These are phyloP conservation scores for Holacanthus passer DNA, from an alignment of 2,113 vertebrate species.

Conservation along the genomic window DNA sequence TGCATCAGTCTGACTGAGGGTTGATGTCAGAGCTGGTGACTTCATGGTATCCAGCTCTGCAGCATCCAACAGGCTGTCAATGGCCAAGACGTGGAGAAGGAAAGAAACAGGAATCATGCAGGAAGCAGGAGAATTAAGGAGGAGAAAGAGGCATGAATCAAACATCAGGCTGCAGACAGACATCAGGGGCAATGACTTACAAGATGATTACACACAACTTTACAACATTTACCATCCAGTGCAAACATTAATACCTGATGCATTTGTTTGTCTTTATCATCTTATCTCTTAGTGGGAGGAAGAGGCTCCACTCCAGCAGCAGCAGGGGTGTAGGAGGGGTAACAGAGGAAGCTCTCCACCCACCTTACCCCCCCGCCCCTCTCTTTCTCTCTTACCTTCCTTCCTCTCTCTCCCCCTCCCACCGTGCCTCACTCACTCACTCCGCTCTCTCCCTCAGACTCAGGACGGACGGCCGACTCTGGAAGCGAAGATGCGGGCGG, in stretches of 20 bases:
- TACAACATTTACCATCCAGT: no score
- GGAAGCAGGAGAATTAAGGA: neutral
- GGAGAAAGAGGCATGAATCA: neutral
- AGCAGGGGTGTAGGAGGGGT: conserved; percentile 43
- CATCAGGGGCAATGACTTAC: neutral
- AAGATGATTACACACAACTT: neutral
- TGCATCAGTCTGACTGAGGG: neutral
- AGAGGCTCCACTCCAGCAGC: conserved; percentile 7
- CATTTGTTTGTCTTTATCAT: neutral
- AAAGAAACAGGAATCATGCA: conserved; percentile 3
- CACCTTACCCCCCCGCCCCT: conserved; percentile 21
- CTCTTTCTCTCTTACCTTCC: conserved; percentile 26
- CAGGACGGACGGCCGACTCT: conserved; percentile 45
- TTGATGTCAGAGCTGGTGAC: conserved; percentile 59
- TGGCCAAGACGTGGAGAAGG: neutral
- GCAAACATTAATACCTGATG: neutral
- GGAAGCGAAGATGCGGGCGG: conserved; percentile 76
- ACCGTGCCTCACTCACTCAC: conserved; percentile 19
- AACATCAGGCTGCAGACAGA: neutral
- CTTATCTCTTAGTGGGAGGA: neutral
- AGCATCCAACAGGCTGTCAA: conserved; percentile 48
- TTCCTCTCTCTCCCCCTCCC: conserved; percentile 36
- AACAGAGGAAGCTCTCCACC: conserved; percentile 36
- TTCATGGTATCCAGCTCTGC: conserved; percentile 49
- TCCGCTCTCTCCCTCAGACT: neutral